Evolutionary conservation across 2,797 vertebrate genomes (phyloP).

Genomic region (Hylomyscus alleni): DNA sequence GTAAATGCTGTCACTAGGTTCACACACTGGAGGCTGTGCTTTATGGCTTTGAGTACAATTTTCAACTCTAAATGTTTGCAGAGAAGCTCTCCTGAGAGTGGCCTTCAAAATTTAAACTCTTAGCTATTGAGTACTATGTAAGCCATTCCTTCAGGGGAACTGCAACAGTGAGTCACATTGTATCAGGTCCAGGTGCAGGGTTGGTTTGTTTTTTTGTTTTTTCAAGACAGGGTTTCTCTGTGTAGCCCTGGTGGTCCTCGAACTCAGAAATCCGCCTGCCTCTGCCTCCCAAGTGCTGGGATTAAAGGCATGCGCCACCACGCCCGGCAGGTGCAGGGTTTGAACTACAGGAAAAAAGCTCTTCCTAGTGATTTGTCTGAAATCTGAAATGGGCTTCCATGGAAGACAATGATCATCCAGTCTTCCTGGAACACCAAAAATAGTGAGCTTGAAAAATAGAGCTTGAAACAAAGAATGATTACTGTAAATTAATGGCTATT

Average conservation of each 20-base stretch:
- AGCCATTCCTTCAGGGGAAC: background rate
- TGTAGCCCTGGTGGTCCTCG: no score
- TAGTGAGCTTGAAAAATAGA: background rate
- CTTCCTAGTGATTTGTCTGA: background rate
- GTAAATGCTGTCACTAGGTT: background rate
- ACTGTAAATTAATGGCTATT: background rate
- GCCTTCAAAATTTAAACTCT: background rate
- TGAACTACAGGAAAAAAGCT: background rate
- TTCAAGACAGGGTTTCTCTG: no score
- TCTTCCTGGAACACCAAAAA: background rate
- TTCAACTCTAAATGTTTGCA: background rate
- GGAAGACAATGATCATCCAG: background rate
- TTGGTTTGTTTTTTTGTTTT: no score
- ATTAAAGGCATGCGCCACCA: no score
- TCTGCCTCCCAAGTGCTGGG: no score
- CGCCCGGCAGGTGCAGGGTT: background rate
- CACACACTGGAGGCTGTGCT: no score
- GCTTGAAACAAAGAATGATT: background rate
- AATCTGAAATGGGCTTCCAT: background rate
- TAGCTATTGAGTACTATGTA: background rate
- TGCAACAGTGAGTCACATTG: background rate
- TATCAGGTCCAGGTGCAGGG: background rate
- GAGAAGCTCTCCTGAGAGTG: background rate
- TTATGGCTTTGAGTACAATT: background rate
- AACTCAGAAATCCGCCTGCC: no score